Evolutionary conservation across 2,113 vertebrate genomes (phyloP).

Genomic region (Scartelaos histophorus): DNA sequence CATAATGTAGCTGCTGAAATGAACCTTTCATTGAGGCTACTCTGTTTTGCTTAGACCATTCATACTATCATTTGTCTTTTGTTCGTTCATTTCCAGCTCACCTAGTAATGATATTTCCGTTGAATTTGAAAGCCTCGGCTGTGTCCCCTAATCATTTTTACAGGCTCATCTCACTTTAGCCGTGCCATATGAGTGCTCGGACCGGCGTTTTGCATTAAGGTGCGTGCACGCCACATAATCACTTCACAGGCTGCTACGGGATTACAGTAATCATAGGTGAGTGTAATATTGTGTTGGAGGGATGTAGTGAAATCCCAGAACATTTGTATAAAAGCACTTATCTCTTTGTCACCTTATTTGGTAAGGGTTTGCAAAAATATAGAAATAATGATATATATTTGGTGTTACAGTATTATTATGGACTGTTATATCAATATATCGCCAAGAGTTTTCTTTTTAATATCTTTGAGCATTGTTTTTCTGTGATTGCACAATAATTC

Average conservation of each 20-base stretch:
- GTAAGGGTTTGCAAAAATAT: background rate
- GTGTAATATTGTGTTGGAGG: background rate
- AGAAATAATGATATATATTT: too few relatives aligned
- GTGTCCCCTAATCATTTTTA: background rate
- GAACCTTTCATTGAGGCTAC: too few relatives aligned
- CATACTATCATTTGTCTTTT: too few relatives aligned
- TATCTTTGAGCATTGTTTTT: too few relatives aligned
- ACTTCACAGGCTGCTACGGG: conserved; percentile 2
- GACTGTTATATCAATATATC: too few relatives aligned
- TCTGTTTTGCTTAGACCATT: too few relatives aligned
- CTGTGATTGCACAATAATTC: too few relatives aligned
- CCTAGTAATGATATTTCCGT: too few relatives aligned
- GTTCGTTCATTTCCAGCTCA: too few relatives aligned
- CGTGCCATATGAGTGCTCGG: background rate
- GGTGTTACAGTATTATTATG: too few relatives aligned
- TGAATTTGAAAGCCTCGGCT: background rate
- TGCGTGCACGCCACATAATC: background rate
- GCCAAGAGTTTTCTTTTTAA: too few relatives aligned
- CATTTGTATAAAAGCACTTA: background rate
- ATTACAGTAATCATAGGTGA: background rate
- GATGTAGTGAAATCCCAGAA: background rate
- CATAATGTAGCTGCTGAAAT: too few relatives aligned
- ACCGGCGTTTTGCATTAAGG: background rate
- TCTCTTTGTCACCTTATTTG: background rate
- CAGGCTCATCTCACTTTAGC: background rate